phyloP scores from a whole-genome alignment of 2,888 invertebrate species.

The Ennomos fuscantarius region DNA sequence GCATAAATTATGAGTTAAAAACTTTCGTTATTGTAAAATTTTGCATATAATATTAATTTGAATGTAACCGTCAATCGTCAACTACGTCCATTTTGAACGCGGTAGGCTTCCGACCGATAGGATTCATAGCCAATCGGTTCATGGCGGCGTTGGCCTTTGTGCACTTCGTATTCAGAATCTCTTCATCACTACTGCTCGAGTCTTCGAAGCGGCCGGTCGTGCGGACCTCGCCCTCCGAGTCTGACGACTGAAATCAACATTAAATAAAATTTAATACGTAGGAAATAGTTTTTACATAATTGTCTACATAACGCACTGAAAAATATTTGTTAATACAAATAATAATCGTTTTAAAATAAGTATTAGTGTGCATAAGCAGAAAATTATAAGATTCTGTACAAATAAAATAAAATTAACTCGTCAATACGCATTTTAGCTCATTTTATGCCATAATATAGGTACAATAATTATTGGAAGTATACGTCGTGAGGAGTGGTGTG shows the following conservation, averaged over 20 bases:
- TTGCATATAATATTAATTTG: background rate
- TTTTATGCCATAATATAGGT: too few relatives aligned
- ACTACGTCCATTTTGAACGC: slow-evolving; percentile 75
- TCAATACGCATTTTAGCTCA: too few relatives aligned
- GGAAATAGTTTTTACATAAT: too few relatives aligned
- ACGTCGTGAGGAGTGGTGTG: too few relatives aligned
- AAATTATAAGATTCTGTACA: too few relatives aligned
- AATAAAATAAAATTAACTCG: too few relatives aligned
- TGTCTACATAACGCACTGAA: too few relatives aligned
- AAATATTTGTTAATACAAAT: too few relatives aligned
- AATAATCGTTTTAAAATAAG: too few relatives aligned
- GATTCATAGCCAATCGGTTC: slow-evolving; percentile 74
- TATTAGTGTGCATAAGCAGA: too few relatives aligned
- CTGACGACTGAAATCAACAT: slow-evolving; percentile 62
- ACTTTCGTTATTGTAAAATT: background rate
- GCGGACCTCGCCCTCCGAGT: slow-evolving; percentile 69
- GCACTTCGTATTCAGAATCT: slow-evolving; percentile 67
- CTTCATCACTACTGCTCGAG: slow-evolving; percentile 78
- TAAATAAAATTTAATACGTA: slow-evolving; percentile 1
- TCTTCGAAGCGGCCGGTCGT: slow-evolving; percentile 67
- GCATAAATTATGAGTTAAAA: background rate
- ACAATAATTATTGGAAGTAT: too few relatives aligned
- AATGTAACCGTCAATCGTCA: slow-evolving; percentile 63
- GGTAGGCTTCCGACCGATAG: slow-evolving; percentile 66
- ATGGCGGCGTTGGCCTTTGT: slow-evolving; percentile 52